A percentile compares a stretch with the other conserved stretches of the same genome.
These are phyloP conservation scores for Tethya wilhelma DNA, from an alignment of 37 sponge, comb jelly and placozoan genomes.

Conservation along the genomic window DNA sequence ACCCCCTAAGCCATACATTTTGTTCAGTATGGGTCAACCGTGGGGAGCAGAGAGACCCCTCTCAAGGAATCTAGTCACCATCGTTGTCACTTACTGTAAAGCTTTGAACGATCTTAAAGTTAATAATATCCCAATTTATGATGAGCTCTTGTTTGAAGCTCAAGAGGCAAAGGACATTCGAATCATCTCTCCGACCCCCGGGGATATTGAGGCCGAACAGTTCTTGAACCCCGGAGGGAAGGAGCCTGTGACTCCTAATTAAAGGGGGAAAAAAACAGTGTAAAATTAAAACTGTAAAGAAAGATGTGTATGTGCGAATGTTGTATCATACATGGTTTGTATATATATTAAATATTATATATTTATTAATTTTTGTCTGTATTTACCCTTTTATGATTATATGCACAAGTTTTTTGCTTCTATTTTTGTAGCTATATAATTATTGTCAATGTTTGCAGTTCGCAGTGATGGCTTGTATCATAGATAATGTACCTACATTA, in stretches of 20 bases:
- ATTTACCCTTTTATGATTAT: too few relatives aligned
- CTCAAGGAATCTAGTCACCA: constrained; percentile 64
- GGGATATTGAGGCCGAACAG: constrained; percentile 65
- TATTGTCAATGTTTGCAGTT: too few relatives aligned
- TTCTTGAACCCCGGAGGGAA: constrained; percentile 45
- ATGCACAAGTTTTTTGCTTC: too few relatives aligned
- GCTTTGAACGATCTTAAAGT: constrained; percentile 58
- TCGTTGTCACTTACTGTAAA: constrained; percentile 61
- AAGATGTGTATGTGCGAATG: too few relatives aligned
- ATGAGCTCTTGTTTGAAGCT: constrained; percentile 57
- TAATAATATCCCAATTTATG: constrained; percentile 28
- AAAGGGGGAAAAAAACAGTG: too few relatives aligned
- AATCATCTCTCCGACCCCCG: constrained; percentile 44
- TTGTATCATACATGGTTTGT: too few relatives aligned
- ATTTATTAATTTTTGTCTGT: too few relatives aligned
- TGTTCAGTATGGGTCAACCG: constrained; percentile 80
- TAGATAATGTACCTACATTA: too few relatives aligned
- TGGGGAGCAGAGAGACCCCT: constrained; percentile 81
- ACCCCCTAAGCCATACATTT: constrained; percentile 72
- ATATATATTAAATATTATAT: too few relatives aligned
- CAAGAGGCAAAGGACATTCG: constrained; percentile 53
- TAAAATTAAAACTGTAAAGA: too few relatives aligned
- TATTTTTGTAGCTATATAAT: too few relatives aligned
- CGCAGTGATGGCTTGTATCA: too few relatives aligned
- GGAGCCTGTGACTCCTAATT: not conserved